These are phyloP conservation scores for Mellilla xanthometata DNA, from an alignment of 2,888 invertebrate genomes.

Conservation along the genomic window DNA sequence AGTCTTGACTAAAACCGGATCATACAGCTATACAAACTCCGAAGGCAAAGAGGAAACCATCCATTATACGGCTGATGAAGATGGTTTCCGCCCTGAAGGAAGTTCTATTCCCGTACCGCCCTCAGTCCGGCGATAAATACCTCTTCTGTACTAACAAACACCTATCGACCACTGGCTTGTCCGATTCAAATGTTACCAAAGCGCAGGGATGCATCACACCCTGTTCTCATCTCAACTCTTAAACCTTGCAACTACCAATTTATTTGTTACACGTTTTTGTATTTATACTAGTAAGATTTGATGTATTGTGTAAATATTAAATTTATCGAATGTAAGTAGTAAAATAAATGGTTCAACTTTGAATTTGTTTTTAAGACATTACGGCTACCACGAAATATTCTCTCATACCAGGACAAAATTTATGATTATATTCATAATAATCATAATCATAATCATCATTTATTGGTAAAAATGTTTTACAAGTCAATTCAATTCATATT, in stretches of 20 bases:
- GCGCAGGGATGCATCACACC: conserved; percentile 5
- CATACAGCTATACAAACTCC: conserved; percentile 77
- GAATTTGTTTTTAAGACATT: too few relatives aligned
- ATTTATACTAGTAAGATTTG: conserved; percentile 3
- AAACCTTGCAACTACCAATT: conserved; percentile 1
- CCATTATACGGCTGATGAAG: conserved; percentile 84
- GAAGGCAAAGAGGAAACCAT: conserved; percentile 79
- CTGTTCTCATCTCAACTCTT: conserved; percentile 6
- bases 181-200: conserved; percentile 6
- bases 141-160: not conserved
- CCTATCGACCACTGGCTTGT: not conserved
- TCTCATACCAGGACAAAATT: too few relatives aligned
- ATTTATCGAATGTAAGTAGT: conserved; percentile 3
- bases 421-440: too few relatives aligned
- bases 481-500: too few relatives aligned
- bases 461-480: too few relatives aligned
- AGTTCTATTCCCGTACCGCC: conserved; percentile 82
- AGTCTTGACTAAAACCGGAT: conserved; percentile 83
- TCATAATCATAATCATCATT: too few relatives aligned
- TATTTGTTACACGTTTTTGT: conserved; percentile 13
- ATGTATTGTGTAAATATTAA: conserved; percentile 8
- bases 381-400: too few relatives aligned
- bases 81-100: conserved; percentile 84
- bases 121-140: conserved; percentile 40
- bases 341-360: conserved; percentile 12